These are phyloP conservation scores for Norana najaformis DNA, from an alignment of 2,888 invertebrate genomes.

Conservation along the genomic window DNA sequence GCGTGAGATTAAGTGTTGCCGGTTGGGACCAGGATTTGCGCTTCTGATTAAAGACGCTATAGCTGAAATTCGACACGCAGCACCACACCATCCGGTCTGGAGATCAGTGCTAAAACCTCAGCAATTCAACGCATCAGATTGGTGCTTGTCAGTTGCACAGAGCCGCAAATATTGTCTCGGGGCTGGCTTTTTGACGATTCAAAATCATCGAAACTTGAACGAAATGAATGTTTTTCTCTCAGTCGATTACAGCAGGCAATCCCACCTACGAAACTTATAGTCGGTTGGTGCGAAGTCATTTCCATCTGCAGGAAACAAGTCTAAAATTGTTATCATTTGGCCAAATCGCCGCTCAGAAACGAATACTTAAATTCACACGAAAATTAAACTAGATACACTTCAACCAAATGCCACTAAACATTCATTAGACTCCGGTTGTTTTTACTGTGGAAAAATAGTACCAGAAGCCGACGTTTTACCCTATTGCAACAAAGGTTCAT, in stretches of 20 bases:
- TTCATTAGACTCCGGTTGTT: not conserved
- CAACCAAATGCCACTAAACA: not conserved
- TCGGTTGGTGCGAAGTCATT: too few species aligned
- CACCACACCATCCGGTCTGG: not conserved
- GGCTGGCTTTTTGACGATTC: not conserved
- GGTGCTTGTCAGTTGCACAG: not conserved
- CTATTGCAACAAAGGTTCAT: not conserved
- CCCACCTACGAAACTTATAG: not conserved
- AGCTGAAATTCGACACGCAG: too few species aligned
- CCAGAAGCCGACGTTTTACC: not conserved
- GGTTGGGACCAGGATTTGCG: too few species aligned
- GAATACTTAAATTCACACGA: not conserved
- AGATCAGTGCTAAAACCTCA: not conserved
- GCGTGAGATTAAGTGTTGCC: too few species aligned
- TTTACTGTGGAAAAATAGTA: not conserved
- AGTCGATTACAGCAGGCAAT: not conserved
- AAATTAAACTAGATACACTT: not conserved
- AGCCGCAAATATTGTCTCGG: not conserved
- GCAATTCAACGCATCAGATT: not conserved
- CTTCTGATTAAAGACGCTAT: too few species aligned
- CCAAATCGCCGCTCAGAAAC: not conserved
- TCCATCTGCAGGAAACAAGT: too few species aligned
- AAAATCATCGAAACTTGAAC: not conserved
- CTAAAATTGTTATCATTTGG: too few species aligned
- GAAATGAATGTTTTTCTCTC: not conserved